phyloP scores from a whole-genome alignment of 2,113 vertebrate species.

The Pteropus alecto region DNA sequence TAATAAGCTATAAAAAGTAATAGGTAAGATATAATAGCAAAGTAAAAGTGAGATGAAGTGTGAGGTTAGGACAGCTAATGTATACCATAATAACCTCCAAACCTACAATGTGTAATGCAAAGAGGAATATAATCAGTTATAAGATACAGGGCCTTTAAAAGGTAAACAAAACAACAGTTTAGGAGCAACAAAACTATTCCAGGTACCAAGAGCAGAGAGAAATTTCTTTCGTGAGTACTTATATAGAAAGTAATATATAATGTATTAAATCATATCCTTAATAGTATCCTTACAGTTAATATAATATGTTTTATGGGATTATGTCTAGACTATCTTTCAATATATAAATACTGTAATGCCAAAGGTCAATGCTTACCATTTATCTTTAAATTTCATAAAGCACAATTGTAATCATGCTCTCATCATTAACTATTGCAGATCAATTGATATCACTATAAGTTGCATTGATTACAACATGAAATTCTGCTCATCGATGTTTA shows the following conservation, averaged over 20 bases:
- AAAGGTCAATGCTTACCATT: not conserved
- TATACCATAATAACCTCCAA: not conserved
- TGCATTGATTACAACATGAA: not conserved
- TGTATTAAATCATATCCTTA: not conserved
- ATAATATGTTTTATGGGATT: not conserved
- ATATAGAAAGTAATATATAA: not conserved
- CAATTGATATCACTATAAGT: not conserved
- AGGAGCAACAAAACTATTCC: not conserved
- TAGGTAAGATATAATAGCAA: not conserved
- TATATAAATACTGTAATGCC: not conserved
- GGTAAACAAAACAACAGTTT: not conserved
- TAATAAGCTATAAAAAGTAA: not conserved
- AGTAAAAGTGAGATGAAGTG: not conserved
- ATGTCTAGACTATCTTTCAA: not conserved
- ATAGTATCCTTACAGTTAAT: not conserved
- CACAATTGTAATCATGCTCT: not conserved
- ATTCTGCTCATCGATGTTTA: not conserved
- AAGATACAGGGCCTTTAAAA: not conserved
- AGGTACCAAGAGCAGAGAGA: not conserved
- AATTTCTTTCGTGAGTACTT: not conserved
- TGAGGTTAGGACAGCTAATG: not conserved
- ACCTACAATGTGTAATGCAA: not conserved
- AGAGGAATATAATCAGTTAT: not conserved
- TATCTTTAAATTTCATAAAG: conserved; percentile 12
- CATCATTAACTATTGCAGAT: not conserved